A percentile compares a stretch with the other conserved stretches of the same genome.
Conservation (phyloP, 2,888 invertebrate genomes). For the Caenorhabditis auriculariae region DNA sequence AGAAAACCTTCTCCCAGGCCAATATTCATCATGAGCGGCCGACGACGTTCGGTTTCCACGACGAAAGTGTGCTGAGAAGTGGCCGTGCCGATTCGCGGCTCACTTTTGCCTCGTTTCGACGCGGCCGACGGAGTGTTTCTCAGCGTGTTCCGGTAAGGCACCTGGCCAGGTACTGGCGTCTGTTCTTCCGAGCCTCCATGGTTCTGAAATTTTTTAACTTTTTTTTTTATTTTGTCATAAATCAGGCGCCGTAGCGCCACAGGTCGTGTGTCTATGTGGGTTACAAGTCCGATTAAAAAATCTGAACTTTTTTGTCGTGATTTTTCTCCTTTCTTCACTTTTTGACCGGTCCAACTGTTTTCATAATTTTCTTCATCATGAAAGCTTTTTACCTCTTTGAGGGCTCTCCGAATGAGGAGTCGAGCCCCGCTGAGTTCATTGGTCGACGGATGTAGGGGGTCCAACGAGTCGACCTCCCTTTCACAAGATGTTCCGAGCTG, state of each 20-base stretch:
- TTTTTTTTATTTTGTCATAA: no score
- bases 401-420: slow-evolving; percentile 33
- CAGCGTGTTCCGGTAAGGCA: slow-evolving; percentile 4
- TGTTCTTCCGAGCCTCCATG: no score
- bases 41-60: slow-evolving; percentile 34
- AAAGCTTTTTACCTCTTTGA: slow-evolving; percentile 20
- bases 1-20: slow-evolving; percentile 33
- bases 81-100: slow-evolving; percentile 33
- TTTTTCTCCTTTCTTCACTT: no score
- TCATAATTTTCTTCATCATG: background rate
- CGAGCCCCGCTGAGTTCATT: slow-evolving; percentile 43
- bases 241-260: no score
- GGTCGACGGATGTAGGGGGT: slow-evolving; percentile 36
- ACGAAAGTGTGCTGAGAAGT: slow-evolving; percentile 43
- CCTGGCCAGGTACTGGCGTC: no score
- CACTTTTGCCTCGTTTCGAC: slow-evolving; percentile 10
- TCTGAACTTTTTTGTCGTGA: no score
- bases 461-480: slow-evolving; percentile 37
- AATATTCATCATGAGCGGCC: slow-evolving; percentile 32
- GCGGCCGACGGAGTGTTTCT: background rate
- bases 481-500: slow-evolving; percentile 38
- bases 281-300: no score
- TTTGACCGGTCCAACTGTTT: no score
- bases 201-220: no score
- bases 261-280: no score